Base-by-base conservation (phyloP, 2,797 vertebrate species). In the Crenichthys baileyi region DNA sequence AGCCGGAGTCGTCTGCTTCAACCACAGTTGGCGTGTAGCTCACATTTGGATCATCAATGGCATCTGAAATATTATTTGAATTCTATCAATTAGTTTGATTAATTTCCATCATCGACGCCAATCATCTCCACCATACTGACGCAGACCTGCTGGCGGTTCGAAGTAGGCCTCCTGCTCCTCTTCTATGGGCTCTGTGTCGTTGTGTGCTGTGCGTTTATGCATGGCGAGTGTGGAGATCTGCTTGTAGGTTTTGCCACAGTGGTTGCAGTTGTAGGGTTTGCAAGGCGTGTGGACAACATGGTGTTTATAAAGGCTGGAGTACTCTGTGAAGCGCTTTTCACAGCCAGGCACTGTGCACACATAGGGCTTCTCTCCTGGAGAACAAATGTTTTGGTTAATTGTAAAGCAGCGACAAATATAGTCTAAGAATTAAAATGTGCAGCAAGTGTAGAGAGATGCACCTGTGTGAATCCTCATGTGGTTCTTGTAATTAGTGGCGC, bases 381-480 rank as follows among this genome's bases (percentile, higher is more conserved):
- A 78, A 82, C 83, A 0, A 46, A 4, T 9, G 41, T 44, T 44
- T 9, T 9, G 0, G 41, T 5, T 44, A 20, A 20, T 1, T 7
- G 3, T 53, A 16, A 39, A 16, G 15, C 50, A 51, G 50, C 5
- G 50, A 51, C 15, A 9, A 44, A 44, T 9, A 51, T 15, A 16
- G 50, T 51, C 18, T 51, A 7, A 22, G 18, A 53, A 22, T 53
- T 22, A 22, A 53, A 53, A 29, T 60, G 56, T 26, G n/a, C n/a
- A 26, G 11, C 11, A 8, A 24, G 7, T 22, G 6, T 22, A 56
- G 55, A 7, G 6, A 13, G 7, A 71, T 81, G 75, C 95, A 97
- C 98, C 98, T 79, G 98, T 99, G 91, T 99, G 98, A 95, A 99
- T 99, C 91, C 98, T 97, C 96, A 99, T 98, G 20, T 99, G 98